Conservation (phyloP, 1,140 invertebrate species). For the Arion vulgaris region DNA sequence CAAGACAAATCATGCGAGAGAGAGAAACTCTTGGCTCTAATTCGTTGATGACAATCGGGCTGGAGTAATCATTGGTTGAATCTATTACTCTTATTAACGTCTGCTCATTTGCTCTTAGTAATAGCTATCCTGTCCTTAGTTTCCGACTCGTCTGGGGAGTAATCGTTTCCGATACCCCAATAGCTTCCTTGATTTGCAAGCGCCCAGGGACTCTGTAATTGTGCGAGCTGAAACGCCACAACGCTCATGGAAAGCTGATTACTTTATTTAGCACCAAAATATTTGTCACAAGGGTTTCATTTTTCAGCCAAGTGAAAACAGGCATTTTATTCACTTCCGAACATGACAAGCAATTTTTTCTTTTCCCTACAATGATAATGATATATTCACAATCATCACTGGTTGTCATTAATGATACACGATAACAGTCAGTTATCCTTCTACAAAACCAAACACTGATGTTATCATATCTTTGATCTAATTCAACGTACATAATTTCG, state of each 20-base stretch:
- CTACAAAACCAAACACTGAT: too few relatives aligned
- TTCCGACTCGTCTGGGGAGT: not conserved
- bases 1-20: slow-evolving; percentile 27
- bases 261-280: slow-evolving; percentile 37
- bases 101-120: slow-evolving; percentile 24
- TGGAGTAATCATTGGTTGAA: slow-evolving; percentile 20
- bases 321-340: not conserved
- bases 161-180: slow-evolving; percentile 33
- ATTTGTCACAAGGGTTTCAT: slow-evolving; percentile 32
- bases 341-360: not conserved
- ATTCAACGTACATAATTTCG: too few relatives aligned
- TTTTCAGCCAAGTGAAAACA: not conserved
- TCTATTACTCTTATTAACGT: not conserved
- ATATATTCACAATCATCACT: too few relatives aligned
- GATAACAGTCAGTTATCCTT: too few relatives aligned
- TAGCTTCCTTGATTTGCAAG: slow-evolving; percentile 19
- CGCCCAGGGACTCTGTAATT: slow-evolving; percentile 26
- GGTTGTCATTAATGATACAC: too few relatives aligned
- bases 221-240: not conserved
- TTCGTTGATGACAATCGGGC: slow-evolving; percentile 22
- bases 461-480: too few relatives aligned
- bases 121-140: slow-evolving; percentile 14
- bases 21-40: slow-evolving; percentile 10
- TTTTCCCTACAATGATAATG: not conserved
- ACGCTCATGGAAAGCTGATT: slow-evolving; percentile 5